A percentile compares a stretch with the other conserved stretches of the same genome.
phyloP scores from a whole-genome alignment of 2,113 vertebrate genomes.

The Scortum barcoo region DNA sequence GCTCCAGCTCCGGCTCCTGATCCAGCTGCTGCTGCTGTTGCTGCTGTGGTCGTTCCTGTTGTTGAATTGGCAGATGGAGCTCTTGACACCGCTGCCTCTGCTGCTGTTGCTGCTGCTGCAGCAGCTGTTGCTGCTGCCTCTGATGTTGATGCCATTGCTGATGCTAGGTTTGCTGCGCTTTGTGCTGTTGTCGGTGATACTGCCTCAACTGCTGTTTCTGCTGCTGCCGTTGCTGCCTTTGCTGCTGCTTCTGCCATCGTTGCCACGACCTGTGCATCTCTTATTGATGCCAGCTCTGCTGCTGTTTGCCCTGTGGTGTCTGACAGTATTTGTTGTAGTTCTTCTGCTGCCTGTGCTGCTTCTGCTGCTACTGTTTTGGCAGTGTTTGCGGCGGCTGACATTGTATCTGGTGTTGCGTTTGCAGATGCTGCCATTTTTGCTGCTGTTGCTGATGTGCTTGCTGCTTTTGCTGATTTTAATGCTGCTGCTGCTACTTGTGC shows the following conservation, averaged over 20 bases:
- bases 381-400: not conserved
- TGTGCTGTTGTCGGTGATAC: not conserved
- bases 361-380: not conserved
- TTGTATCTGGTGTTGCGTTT: not conserved
- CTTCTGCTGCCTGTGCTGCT: not conserved
- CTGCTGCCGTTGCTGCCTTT: too few species aligned
- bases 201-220: not conserved
- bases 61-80: rapidly evolving
- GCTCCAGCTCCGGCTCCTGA: not conserved
- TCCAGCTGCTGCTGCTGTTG: not conserved
- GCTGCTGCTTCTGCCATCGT: not conserved
- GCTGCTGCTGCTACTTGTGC: not conserved
- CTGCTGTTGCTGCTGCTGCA: not conserved
- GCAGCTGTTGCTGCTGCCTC: not conserved
- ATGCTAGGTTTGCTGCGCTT: not conserved
- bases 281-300: not conserved
- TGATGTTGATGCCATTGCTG: not conserved
- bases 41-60: rapidly evolving
- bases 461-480: not conserved
- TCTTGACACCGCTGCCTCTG: too few species aligned
- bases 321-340: not conserved
- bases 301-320: not conserved
- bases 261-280: not conserved
- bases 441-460: not conserved
- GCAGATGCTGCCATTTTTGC: not conserved